Evolutionary conservation across 2,797 vertebrate genomes (phyloP), one percentile per base, ranked within the genome.

Genomic region (Pseudotriccus pelzelni): DNA sequence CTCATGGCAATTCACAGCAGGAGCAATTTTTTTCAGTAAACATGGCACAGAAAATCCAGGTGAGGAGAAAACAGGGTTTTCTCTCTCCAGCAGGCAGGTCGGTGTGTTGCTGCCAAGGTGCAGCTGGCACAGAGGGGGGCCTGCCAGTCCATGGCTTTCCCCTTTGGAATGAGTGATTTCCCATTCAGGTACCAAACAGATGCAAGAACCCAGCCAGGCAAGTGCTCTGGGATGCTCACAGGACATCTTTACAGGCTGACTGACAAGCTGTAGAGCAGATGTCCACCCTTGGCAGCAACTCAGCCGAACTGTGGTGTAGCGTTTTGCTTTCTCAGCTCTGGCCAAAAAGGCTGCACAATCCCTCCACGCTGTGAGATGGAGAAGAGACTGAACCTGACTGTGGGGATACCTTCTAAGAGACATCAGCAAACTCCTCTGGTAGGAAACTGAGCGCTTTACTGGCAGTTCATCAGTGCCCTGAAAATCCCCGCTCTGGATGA

Each of bases 211-310:
- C 84, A 63, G 67, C 52, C 86, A 36, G 77, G 66, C 46, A 67
- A 63, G 85, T 1, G 14, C 88, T 82, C 84, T 36, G 79, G 70
- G 93, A 78, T 50, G 74, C 67, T 90, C 47, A 10, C 67, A 84
- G 84, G 41, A 75, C 0, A 0, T 20, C 82, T 91, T 59, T 23
- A 72, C 66, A 82, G 78, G 78, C 82, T 75, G 73, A 84, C 75
- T 63, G 89, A 91, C 73, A 92, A 94, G 75, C 94, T 92, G 82
- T 63, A 50, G 76, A 90, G 76, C 94, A 96, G 94, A 96, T 93
- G 92, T 91, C 93, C 69, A 49, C 34, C 70, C 74, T 53, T 94
- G 94, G 94, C 91, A 91, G 82, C 25, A 13, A 8, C 62, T 18
- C 84, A 91, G 84, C 72, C 76, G 23, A 37, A 30, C 69, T 44